phyloP scores from a whole-genome alignment of 2,113 vertebrate species.

The Jaculus jaculus region DNA sequence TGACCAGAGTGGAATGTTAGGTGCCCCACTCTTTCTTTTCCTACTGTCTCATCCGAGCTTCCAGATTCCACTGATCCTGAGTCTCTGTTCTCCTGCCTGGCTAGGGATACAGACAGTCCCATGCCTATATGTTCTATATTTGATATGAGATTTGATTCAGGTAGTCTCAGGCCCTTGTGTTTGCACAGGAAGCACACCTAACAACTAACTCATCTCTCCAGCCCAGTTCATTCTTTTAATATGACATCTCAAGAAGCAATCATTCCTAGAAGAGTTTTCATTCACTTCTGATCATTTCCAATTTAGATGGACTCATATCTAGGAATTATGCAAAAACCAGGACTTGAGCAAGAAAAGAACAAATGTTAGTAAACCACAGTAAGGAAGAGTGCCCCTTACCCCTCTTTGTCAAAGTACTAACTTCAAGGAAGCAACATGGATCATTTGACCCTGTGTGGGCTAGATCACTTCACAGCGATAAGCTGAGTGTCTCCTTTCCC shows the following conservation, averaged over 20 bases:
- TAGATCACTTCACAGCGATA: not conserved
- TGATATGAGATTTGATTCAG: too few relatives aligned
- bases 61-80: too few relatives aligned
- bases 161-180: too few relatives aligned
- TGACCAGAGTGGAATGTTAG: too few relatives aligned
- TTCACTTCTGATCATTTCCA: not conserved
- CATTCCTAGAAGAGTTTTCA: not conserved
- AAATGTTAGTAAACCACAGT: not conserved
- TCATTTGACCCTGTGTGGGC: not conserved
- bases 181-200: too few relatives aligned
- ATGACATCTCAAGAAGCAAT: not conserved
- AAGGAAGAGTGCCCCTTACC: not conserved
- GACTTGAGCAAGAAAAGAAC: not conserved
- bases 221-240: not conserved
- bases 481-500: not conserved
- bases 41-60: too few relatives aligned
- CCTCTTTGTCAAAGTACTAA: not conserved
- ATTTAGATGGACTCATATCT: not conserved
- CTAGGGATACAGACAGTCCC: too few relatives aligned
- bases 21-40: too few relatives aligned
- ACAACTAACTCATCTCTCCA: too few relatives aligned
- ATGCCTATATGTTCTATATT: too few relatives aligned
- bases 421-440: not conserved
- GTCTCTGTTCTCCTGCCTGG: too few relatives aligned
- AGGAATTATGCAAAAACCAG: not conserved